phyloP scores from a whole-genome alignment of 2,888 invertebrate genomes.

The Drosophila greeni region DNA sequence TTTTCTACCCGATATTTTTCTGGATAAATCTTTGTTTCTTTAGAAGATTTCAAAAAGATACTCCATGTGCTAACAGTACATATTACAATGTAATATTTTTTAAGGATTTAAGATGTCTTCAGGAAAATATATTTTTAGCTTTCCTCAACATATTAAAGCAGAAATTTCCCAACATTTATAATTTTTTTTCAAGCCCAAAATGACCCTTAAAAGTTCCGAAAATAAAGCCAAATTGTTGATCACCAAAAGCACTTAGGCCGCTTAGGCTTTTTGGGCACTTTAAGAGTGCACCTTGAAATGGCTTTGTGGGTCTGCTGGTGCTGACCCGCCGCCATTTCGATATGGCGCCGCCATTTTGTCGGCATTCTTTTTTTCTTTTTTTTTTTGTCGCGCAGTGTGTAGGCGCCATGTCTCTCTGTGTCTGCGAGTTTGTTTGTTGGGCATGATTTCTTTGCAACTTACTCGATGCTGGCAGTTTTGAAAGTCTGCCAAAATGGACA shows the following conservation, averaged over 20 bases:
- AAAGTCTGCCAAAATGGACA: conserved; percentile 66
- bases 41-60: too few species aligned
- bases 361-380: conserved; percentile 47
- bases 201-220: background rate
- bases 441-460: conserved; percentile 53
- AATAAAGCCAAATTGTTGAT: conserved; percentile 4
- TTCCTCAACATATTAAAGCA: background rate
- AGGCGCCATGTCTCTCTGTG: conserved; percentile 56
- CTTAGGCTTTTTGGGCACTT: conserved; percentile 19
- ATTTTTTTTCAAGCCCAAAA: background rate
- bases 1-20: too few species aligned
- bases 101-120: too few species aligned
- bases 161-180: background rate
- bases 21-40: too few species aligned
- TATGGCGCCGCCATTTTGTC: conserved; percentile 57
- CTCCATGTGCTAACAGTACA: too few species aligned
- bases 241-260: conserved; percentile 15
- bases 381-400: conserved; percentile 52
- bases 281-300: conserved; percentile 45
- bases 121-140: background rate
- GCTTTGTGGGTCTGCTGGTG: conserved; percentile 10
- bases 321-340: conserved; percentile 20
- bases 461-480: conserved; percentile 51
- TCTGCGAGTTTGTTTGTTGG: conserved; percentile 27
- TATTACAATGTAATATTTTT: too few species aligned